A percentile compares a stretch with the other conserved stretches of the same genome.
These are phyloP conservation scores for Tuta absoluta DNA, from an alignment of 2,888 invertebrate species.

Conservation along the genomic window DNA sequence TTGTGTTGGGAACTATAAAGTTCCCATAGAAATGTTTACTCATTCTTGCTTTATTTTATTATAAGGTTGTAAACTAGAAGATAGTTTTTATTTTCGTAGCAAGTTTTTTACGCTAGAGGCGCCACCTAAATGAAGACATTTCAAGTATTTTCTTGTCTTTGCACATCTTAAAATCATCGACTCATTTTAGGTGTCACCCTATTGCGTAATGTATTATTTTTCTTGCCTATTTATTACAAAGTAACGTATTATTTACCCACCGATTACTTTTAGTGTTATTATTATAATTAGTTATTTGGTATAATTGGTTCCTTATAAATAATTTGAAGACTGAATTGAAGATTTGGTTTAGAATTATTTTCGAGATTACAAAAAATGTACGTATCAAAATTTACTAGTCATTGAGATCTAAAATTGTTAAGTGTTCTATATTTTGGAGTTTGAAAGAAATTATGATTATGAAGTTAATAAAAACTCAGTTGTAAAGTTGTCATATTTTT, in stretches of 20 bases:
- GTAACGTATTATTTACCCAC: slow-evolving; percentile 7
- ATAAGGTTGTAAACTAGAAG: too few species aligned
- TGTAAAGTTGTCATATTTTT: slow-evolving; percentile 57
- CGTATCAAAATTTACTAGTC: slow-evolving; percentile 29
- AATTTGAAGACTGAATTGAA: slow-evolving; percentile 18
- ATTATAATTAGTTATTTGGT: not conserved
- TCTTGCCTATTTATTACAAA: slow-evolving; percentile 10
- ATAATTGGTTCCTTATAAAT: slow-evolving; percentile 11
- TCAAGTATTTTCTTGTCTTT: too few species aligned
- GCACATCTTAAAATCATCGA: too few species aligned
- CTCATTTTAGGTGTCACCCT: not conserved
- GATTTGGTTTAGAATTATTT: not conserved
- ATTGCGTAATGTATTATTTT: not conserved
- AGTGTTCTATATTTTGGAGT: slow-evolving; percentile 5
- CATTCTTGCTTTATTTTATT: too few species aligned
- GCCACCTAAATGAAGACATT: too few species aligned
- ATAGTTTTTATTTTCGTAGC: too few species aligned
- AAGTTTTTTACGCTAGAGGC: too few species aligned
- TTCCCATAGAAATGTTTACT: too few species aligned
- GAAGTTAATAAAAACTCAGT: slow-evolving; percentile 43
- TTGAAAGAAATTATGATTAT: not conserved
- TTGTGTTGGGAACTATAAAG: too few species aligned
- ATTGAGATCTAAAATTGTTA: slow-evolving; percentile 24
- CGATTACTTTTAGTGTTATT: not conserved
- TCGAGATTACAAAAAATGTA: slow-evolving; percentile 7